A percentile compares a stretch with the other conserved stretches of the same genome.
Evolutionary conservation across 2,113 vertebrate genomes (phyloP).

Genomic region (Morone chrysops): DNA sequence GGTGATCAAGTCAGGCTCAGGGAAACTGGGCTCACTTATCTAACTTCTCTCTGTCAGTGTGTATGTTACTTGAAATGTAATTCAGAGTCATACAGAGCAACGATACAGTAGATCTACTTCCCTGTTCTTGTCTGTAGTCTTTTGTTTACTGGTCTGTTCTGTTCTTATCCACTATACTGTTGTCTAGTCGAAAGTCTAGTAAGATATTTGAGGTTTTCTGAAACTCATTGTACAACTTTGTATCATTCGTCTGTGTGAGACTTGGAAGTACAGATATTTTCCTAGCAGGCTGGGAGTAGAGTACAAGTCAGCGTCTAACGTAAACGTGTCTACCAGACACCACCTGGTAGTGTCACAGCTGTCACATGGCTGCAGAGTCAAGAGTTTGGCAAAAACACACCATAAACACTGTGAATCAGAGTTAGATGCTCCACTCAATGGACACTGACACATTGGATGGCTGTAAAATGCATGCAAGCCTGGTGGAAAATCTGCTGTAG

Average conservation of each 20-base stretch:
- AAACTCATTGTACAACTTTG: background rate
- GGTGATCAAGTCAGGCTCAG: constrained; percentile 43
- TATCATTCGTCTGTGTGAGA: background rate
- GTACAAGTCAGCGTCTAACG: background rate
- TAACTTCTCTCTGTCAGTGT: constrained; percentile 16
- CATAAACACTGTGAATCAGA: background rate
- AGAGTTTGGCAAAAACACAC: constrained; percentile 18
- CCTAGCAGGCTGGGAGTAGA: background rate
- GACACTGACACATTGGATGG: constrained; percentile 3
- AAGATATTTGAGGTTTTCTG: background rate
- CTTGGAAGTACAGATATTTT: background rate
- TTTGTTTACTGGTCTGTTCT: constrained; percentile 1
- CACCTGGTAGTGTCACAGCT: background rate
- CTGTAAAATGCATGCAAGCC: constrained; percentile 8
- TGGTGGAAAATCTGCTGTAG: constrained; percentile 14
- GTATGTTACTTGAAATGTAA: constrained; percentile 45
- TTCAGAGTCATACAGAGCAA: constrained; percentile 10
- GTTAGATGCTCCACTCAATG: background rate
- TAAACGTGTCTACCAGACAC: constrained; percentile 15
- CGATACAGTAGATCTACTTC: background rate
- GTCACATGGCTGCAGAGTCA: background rate
- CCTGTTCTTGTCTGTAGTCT: background rate
- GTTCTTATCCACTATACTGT: background rate
- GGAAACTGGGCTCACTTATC: constrained; percentile 34
- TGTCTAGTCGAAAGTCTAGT: background rate